A percentile compares a stretch with the other conserved stretches of the same genome.
Evolutionary conservation across 2,888 invertebrate genomes (phyloP).

Genomic region (Nudaria mundana): DNA sequence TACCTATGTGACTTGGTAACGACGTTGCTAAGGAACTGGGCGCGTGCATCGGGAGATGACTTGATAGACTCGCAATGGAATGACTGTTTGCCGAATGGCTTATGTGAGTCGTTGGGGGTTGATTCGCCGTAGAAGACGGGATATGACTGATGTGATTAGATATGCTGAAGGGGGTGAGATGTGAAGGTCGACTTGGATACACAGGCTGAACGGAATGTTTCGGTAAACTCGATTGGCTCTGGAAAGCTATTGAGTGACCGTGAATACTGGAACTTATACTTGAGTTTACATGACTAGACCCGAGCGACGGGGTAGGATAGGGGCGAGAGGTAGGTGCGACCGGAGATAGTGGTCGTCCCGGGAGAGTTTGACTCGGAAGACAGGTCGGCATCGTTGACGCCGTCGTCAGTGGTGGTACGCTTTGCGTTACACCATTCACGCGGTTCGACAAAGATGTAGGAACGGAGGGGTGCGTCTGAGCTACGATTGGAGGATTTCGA

Average conservation of each 20-base stretch:
- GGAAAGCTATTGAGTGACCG: slow-evolving; percentile 67
- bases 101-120: slow-evolving; percentile 61
- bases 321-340: slow-evolving; percentile 62
- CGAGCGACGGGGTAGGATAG: slow-evolving; percentile 66
- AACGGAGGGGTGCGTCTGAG: slow-evolving; percentile 54
- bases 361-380: slow-evolving; percentile 68
- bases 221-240: slow-evolving; percentile 71
- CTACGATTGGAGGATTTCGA: slow-evolving; percentile 46
- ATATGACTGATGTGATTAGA: slow-evolving; percentile 76
- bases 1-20: slow-evolving; percentile 54
- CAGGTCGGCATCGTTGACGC: slow-evolving; percentile 58
- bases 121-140: slow-evolving; percentile 69
- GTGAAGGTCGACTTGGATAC: slow-evolving; percentile 65
- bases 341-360: slow-evolving; percentile 61
- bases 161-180: slow-evolving; percentile 67
- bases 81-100: slow-evolving; percentile 62
- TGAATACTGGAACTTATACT: slow-evolving; percentile 72
- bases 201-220: slow-evolving; percentile 75
- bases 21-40: slow-evolving; percentile 51
- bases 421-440: slow-evolving; percentile 53
- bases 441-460: slow-evolving; percentile 68
- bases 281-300: slow-evolving; percentile 78
- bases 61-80: slow-evolving; percentile 62
- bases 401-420: slow-evolving; percentile 51
- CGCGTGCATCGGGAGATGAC: slow-evolving; percentile 52